These are phyloP conservation scores for Pelecanoides urinatrix DNA, from an alignment of 2,113 vertebrate genomes.

Conservation along the genomic window DNA sequence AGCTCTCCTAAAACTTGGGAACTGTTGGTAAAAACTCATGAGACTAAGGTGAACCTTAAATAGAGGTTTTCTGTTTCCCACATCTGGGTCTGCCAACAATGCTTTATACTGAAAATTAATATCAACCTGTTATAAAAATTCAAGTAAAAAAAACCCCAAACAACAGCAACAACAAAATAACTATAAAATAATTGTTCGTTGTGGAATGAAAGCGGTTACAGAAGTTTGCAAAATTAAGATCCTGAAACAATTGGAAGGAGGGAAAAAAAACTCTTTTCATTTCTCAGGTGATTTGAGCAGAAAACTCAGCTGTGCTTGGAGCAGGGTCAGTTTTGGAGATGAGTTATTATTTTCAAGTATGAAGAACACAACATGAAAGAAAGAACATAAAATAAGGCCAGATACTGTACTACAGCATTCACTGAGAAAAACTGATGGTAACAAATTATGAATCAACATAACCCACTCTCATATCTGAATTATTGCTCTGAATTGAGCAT, in stretches of 20 bases:
- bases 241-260: not conserved
- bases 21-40: not conserved
- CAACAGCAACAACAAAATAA: not conserved
- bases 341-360: not conserved
- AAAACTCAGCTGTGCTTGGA: not conserved
- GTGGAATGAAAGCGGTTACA: not conserved
- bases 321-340: not conserved
- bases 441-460: conserved; percentile 63
- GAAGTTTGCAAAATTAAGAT: not conserved
- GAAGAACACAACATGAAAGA: not conserved
- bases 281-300: not conserved
- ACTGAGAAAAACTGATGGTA: not conserved
- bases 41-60: not conserved
- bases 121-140: not conserved
- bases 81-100: not conserved
- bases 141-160: not conserved
- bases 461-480: conserved; percentile 42
- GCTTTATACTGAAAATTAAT: not conserved
- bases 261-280: not conserved
- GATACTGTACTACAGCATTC: not conserved
- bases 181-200: not conserved
- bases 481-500: conserved; percentile 9
- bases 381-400: not conserved
- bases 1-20: not conserved
- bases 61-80: not conserved